Percentiles rank a stretch among this genome's conserved stretches.
Conservation (phyloP, 1,140 invertebrate genomes). For the Anadara kagoshimensis region DNA sequence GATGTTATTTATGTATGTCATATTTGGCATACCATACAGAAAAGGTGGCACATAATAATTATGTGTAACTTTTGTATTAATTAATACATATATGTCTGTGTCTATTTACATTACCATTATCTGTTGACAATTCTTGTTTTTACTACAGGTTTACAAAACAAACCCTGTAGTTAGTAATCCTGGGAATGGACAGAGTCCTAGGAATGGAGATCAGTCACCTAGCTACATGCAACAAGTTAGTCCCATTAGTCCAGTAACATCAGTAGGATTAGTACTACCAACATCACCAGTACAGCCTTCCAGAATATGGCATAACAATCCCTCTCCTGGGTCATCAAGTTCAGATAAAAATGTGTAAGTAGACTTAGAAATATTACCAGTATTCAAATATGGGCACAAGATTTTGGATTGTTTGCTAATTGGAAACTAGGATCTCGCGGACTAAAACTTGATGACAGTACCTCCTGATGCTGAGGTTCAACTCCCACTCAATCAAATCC, state of each 20-base stretch:
- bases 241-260: slow-evolving; percentile 54
- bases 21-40: too few relatives aligned
- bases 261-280: slow-evolving; percentile 24
- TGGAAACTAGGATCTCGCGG: too few relatives aligned
- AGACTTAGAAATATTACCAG: slow-evolving; percentile 9
- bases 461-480: too few relatives aligned
- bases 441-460: too few relatives aligned
- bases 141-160: slow-evolving; percentile 1
- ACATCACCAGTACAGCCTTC: slow-evolving; percentile 31
- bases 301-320: slow-evolving; percentile 17
- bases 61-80: too few relatives aligned
- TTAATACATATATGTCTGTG: too few relatives aligned
- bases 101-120: too few relatives aligned
- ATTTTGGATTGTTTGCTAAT: too few relatives aligned
- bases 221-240: slow-evolving; percentile 59
- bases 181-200: slow-evolving; percentile 57
- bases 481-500: too few relatives aligned
- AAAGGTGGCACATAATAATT: too few relatives aligned
- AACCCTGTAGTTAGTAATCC: slow-evolving; percentile 39
- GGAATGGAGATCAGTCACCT: slow-evolving; percentile 52
- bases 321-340: slow-evolving; percentile 1
- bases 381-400: slow-evolving; percentile 3
- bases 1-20: too few relatives aligned
- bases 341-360: slow-evolving; percentile 29
- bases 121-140: too few relatives aligned